phyloP scores from a whole-genome alignment of 2,113 vertebrate genomes.

The Macrotus californicus region DNA sequence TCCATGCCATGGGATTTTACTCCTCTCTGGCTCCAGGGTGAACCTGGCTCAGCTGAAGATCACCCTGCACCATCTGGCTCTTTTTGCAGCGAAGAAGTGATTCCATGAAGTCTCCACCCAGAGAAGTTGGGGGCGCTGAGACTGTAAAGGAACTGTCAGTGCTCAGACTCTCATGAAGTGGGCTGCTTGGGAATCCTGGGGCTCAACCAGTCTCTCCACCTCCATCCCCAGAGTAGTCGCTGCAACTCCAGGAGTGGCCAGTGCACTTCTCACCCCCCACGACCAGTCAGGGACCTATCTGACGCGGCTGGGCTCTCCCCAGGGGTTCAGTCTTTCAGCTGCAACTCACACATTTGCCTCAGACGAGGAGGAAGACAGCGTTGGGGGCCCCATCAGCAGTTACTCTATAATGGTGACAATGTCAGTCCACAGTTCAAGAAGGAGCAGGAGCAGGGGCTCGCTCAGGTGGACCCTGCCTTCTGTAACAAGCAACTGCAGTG shows the following conservation, averaged over 20 bases:
- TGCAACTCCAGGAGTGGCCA: neutral
- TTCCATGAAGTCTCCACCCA: neutral
- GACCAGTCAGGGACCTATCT: no score
- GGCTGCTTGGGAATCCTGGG: neutral
- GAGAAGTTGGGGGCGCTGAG: neutral
- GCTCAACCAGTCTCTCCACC: neutral
- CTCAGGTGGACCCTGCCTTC: neutral
- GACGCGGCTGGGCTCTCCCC: neutral
- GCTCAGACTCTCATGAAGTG: neutral
- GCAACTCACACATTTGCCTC: neutral
- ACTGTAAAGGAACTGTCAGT: neutral
- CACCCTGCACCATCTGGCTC: neutral
- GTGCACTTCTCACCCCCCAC: neutral
- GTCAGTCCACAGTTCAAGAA: neutral
- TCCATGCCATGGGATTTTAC: neutral
- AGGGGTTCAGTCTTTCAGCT: neutral
- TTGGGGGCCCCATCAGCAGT: neutral
- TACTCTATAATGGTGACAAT: accelerated
- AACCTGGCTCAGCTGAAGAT: neutral
- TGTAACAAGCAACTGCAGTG: neutral
- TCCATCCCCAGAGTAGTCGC: accelerated
- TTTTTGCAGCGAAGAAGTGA: neutral
- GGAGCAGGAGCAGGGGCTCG: neutral
- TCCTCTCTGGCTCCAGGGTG: neutral
- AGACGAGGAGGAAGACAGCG: neutral